phyloP scores from a whole-genome alignment of 2,888 invertebrate genomes.

The Nomada ferruginata region DNA sequence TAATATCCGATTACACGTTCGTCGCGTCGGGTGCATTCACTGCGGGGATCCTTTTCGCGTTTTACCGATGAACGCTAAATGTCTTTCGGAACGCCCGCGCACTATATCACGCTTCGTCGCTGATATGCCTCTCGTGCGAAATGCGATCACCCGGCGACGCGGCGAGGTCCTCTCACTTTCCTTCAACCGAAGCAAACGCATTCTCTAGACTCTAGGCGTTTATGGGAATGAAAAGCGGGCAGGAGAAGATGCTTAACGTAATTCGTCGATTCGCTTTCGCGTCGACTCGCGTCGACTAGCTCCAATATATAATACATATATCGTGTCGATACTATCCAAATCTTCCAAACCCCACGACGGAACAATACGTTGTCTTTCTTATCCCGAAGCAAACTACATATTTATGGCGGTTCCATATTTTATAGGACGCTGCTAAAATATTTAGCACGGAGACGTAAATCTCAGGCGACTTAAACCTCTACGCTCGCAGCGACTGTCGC shows the following conservation, averaged over 20 bases:
- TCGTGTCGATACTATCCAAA: no score
- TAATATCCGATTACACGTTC: conserved; percentile 74
- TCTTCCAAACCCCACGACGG: no score
- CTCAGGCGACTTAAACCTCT: background rate
- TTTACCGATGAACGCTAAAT: conserved; percentile 37
- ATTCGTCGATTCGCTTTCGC: no score
- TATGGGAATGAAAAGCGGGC: background rate
- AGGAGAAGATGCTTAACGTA: background rate
- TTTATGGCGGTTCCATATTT: conserved; percentile 23
- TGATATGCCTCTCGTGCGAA: conserved; percentile 15
- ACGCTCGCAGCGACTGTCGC: background rate
- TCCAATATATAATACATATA: no score
- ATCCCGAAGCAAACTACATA: background rate
- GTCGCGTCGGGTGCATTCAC: conserved; percentile 32
- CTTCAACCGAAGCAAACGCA: no score
- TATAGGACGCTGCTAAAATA: background rate
- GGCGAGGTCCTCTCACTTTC: background rate
- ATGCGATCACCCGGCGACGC: background rate
- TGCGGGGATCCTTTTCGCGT: background rate
- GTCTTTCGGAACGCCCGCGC: conserved; percentile 3
- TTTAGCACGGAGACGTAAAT: conserved; percentile 4
- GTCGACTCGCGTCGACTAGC: no score
- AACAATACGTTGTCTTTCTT: no score
- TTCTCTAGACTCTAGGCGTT: background rate
- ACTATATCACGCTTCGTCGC: background rate